These are phyloP conservation scores for Colletes latitarsis DNA, from an alignment of 1,140 invertebrate species.

Conservation along the genomic window DNA sequence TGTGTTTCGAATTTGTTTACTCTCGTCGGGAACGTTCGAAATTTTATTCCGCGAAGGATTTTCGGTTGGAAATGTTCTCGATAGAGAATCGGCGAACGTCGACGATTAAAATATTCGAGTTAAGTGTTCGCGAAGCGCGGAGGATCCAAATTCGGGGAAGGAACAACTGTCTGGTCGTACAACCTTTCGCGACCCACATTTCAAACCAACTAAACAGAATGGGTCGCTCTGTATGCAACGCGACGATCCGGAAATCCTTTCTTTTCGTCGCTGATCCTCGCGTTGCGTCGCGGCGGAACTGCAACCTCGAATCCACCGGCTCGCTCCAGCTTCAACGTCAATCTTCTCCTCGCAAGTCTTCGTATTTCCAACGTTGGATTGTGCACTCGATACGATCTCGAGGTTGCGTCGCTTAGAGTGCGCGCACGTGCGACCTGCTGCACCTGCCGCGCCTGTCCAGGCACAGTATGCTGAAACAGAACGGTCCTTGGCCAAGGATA, in stretches of 20 bases:
- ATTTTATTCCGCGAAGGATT: background rate
- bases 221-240: constrained; percentile 54
- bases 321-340: constrained; percentile 32
- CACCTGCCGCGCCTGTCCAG: constrained; percentile 5
- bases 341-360: constrained; percentile 21
- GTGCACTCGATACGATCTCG: constrained; percentile 42
- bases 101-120: constrained; percentile 26
- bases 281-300: background rate
- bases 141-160: background rate
- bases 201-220: constrained; percentile 55
- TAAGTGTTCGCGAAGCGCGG: constrained; percentile 13
- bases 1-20: too few relatives aligned
- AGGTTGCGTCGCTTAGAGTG: constrained; percentile 13
- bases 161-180: constrained; percentile 27
- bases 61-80: background rate
- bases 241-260: constrained; percentile 48
- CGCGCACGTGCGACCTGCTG: constrained; percentile 35
- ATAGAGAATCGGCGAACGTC: background rate
- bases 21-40: background rate
- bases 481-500: too few relatives aligned
- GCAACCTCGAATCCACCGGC: background rate
- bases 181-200: constrained; percentile 44
- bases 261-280: constrained; percentile 41
- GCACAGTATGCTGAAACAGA: too few relatives aligned
- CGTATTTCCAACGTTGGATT: constrained; percentile 32